phyloP scores from a whole-genome alignment of 2,888 invertebrate genomes.

The Abrostola triplasia region DNA sequence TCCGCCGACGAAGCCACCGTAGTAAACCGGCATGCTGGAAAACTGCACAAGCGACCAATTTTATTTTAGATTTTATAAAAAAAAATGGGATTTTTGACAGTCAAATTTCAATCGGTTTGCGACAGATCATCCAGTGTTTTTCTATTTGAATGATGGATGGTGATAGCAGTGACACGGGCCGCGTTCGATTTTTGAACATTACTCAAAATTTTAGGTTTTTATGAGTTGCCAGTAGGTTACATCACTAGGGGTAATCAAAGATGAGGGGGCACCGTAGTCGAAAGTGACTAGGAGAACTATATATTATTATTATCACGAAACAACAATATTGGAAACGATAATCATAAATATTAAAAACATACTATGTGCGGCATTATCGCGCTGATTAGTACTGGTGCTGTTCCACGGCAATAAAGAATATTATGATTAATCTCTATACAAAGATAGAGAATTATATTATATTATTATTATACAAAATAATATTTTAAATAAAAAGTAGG shows the following conservation, averaged over 20 bases:
- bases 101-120: conserved; percentile 8
- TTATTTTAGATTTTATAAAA: conserved; percentile 4
- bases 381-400: too few species aligned
- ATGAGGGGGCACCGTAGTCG: too few species aligned
- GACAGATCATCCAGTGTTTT: background rate
- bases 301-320: too few species aligned
- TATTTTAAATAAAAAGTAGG: background rate
- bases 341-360: too few species aligned
- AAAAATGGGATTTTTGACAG: background rate
- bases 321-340: too few species aligned
- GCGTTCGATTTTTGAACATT: conserved; percentile 32
- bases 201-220: background rate
- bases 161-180: background rate
- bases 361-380: too few species aligned
- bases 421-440: too few species aligned
- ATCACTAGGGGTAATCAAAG: too few species aligned
- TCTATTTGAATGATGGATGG: background rate
- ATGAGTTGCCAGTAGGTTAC: background rate
- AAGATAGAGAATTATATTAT: background rate
- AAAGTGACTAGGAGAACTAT: too few species aligned
- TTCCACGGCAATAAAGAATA: too few species aligned
- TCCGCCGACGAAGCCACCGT: conserved; percentile 79
- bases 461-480: background rate
- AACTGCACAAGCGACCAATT: conserved; percentile 14
- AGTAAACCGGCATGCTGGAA: conserved; percentile 74